A percentile compares a stretch with the other conserved stretches of the same genome.
Evolutionary conservation across 1,140 invertebrate genomes (phyloP).

Genomic region (Chironomus striatipennis): DNA sequence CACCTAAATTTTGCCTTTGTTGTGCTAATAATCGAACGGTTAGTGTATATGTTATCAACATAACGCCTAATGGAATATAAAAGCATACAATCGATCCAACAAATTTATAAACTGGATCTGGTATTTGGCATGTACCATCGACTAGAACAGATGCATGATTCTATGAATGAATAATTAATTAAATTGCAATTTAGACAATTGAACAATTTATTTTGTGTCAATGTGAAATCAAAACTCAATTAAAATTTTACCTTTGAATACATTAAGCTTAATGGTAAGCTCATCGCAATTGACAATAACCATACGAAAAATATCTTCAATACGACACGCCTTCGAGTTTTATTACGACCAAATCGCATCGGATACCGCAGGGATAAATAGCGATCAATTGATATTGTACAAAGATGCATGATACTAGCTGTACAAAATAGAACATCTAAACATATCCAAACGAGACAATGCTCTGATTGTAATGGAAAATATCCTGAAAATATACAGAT

Average conservation of each 20-base stretch:
- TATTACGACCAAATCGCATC: conserved; percentile 83
- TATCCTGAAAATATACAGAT: conserved; percentile 50
- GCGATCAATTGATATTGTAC: conserved; percentile 90
- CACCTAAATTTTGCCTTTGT: conserved; percentile 64
- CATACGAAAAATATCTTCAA: conserved; percentile 87
- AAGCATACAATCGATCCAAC: conserved; percentile 92
- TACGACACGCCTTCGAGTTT: conserved; percentile 73
- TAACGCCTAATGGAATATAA: conserved; percentile 89
- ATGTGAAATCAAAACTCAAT: neutral
- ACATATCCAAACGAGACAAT: conserved; percentile 80
- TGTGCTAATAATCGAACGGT: conserved; percentile 74
- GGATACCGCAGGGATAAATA: conserved; percentile 77
- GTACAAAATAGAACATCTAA: conserved; percentile 92
- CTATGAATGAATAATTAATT: conserved; percentile 42
- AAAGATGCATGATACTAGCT: conserved; percentile 91
- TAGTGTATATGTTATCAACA: conserved; percentile 86
- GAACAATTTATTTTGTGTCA: too few species aligned
- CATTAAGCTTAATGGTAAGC: conserved; percentile 75
- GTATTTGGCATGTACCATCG: conserved; percentile 73
- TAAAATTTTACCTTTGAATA: conserved; percentile 64
- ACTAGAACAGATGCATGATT: conserved; percentile 70
- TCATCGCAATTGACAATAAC: conserved; percentile 82
- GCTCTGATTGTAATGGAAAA: conserved; percentile 70
- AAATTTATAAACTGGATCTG: conserved; percentile 80
- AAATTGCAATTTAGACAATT: neutral